Percentiles rank a stretch among this genome's conserved stretches.
phyloP scores from a whole-genome alignment of 2,797 vertebrate genomes.

The Alca torda region DNA sequence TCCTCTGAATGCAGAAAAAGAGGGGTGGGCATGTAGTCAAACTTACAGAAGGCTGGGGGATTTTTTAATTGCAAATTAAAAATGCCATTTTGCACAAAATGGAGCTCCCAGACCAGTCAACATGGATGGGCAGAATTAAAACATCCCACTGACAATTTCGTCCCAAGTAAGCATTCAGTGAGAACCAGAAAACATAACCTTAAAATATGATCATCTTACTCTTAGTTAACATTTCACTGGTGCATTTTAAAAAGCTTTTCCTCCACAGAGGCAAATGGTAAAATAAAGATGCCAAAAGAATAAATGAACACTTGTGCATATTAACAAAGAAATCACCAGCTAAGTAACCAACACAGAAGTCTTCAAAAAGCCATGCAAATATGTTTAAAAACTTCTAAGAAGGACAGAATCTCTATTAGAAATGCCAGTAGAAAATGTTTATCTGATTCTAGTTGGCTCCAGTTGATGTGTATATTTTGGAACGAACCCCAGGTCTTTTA shows the following conservation, averaged over 20 bases:
- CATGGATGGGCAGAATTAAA: constrained; percentile 11
- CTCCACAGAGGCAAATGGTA: constrained; percentile 28
- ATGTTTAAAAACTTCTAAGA: background rate
- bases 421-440: background rate
- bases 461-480: background rate
- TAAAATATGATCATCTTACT: constrained; percentile 29
- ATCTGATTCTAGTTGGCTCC: background rate
- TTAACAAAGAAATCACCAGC: constrained; percentile 14
- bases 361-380: background rate
- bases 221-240: constrained; percentile 43
- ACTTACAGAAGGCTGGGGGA: constrained; percentile 22
- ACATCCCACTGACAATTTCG: background rate
- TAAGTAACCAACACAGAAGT: background rate
- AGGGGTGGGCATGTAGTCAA: constrained; percentile 18
- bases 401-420: background rate
- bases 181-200: constrained; percentile 36
- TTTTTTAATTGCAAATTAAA: constrained; percentile 53
- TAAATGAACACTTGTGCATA: background rate
- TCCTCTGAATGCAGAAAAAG: constrained; percentile 9
- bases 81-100: constrained; percentile 3
- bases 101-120: background rate
- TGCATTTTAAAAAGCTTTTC: constrained; percentile 49
- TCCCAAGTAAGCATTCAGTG: background rate
- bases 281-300: constrained; percentile 28
- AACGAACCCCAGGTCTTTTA: background rate